Evolutionary conservation across 2,888 invertebrate species (phyloP).

Genomic region (Drosophila picticornis): DNA sequence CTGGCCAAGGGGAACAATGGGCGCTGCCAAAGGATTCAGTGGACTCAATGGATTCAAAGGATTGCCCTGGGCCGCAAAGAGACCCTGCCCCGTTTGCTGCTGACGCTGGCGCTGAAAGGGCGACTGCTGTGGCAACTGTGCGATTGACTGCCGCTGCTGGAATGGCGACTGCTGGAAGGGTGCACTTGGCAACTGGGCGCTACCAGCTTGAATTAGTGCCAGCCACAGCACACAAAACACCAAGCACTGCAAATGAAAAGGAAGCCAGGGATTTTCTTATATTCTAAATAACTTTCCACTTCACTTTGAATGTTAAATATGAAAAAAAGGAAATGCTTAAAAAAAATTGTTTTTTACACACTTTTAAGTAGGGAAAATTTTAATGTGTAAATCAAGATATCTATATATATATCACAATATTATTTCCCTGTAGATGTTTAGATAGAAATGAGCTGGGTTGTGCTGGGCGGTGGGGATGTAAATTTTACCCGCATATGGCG

Average conservation of each 20-base stretch:
- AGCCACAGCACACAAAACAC: constrained; percentile 39
- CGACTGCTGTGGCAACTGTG: constrained; percentile 65
- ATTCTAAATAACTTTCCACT: not conserved
- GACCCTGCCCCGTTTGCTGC: constrained; percentile 58
- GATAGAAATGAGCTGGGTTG: not conserved
- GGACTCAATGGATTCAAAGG: constrained; percentile 57
- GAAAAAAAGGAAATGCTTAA: not conserved
- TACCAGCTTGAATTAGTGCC: constrained; percentile 30
- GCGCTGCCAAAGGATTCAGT: constrained; percentile 61
- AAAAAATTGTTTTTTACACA: not conserved
- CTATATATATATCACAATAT: not conserved
- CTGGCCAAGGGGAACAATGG: constrained; percentile 49
- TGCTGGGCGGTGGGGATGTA: not conserved
- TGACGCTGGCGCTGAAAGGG: constrained; percentile 55
- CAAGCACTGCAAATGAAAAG: constrained; percentile 24
- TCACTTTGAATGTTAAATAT: not conserved
- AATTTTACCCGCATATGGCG: constrained; percentile 52
- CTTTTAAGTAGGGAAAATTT: not conserved
- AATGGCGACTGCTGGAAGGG: constrained; percentile 80
- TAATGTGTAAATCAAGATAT: not conserved
- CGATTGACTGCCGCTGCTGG: constrained; percentile 71
- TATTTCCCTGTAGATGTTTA: not conserved
- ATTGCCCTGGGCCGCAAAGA: constrained; percentile 61
- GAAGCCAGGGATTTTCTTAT: not conserved
- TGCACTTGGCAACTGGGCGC: constrained; percentile 61